Conservation (phyloP, 2,797 vertebrate species). For the Pangasius macronema region DNA sequence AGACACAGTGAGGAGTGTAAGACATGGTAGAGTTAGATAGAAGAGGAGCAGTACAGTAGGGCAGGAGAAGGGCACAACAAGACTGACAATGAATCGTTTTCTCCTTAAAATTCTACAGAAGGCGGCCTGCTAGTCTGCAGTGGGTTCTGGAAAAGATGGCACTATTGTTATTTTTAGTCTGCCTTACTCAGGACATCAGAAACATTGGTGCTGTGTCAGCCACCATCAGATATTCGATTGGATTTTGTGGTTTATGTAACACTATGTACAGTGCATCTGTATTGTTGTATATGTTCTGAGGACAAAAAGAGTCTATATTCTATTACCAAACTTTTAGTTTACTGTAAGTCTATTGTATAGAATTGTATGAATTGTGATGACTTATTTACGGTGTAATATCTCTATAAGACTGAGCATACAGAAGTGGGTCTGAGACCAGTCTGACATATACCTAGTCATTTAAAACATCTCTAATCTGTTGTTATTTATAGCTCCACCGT, state of each 20-base stretch:
- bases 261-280: too few relatives aligned
- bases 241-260: background rate
- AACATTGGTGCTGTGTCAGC: background rate
- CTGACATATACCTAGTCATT: background rate
- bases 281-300: background rate
- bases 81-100: background rate
- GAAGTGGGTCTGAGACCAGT: background rate
- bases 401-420: background rate
- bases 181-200: background rate
- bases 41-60: slow-evolving; percentile 1
- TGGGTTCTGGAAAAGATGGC: background rate
- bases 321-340: background rate
- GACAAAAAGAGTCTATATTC: background rate
- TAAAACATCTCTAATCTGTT: background rate
- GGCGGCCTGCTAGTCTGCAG: background rate
- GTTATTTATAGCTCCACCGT: background rate
- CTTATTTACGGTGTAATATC: background rate
- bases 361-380: too few relatives aligned
- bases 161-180: background rate
- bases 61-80: background rate
- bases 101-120: background rate
- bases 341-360: background rate
- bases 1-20: slow-evolving; percentile 16
- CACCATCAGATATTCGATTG: background rate
- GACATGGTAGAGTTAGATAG: slow-evolving; percentile 4